Evolutionary conservation across 2,888 invertebrate genomes (phyloP).

Genomic region (Scelioninae gen. 1): DNA sequence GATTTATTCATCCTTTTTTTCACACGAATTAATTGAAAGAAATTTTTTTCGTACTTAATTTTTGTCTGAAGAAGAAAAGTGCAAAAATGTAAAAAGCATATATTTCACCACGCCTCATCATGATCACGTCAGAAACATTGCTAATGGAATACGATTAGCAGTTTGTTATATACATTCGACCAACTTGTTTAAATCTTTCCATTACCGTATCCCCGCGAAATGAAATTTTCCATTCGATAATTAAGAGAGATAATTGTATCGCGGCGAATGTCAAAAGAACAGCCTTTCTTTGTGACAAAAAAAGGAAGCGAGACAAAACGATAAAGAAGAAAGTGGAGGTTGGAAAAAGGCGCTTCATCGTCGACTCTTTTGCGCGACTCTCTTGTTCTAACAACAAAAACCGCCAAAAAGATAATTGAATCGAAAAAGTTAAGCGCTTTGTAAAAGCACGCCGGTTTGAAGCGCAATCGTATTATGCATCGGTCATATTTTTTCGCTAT

Average conservation of each 20-base stretch:
- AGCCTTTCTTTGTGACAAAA: conserved; percentile 36
- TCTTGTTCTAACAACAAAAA: conserved; percentile 45
- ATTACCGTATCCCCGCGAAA: conserved; percentile 21
- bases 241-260: conserved; percentile 52
- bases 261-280: conserved; percentile 47
- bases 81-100: too few species aligned
- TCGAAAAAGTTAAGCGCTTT: conserved; percentile 62
- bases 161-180: too few species aligned
- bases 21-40: too few species aligned
- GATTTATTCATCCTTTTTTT: too few species aligned
- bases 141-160: too few species aligned
- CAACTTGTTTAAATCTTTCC: background rate
- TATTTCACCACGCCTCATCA: too few species aligned
- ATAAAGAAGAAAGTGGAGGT: background rate
- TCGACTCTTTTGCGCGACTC: conserved; percentile 26
- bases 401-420: conserved; percentile 62
- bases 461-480: conserved; percentile 58
- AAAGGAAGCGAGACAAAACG: background rate
- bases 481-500: conserved; percentile 54
- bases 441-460: conserved; percentile 32
- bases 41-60: too few species aligned
- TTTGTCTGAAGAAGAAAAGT: too few species aligned
- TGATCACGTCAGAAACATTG: too few species aligned
- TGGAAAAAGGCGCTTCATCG: conserved; percentile 5
- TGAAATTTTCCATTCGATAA: conserved; percentile 34